These are phyloP conservation scores for cat (Felis catus) DNA, from an alignment of 2,113 vertebrate genomes.

Conservation along the genomic window F.catus_Fca126_mat1.0 CM031411.1:92679001-92679500, in stretches of 20 bases:
- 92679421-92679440: neutral
- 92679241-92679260: neutral
- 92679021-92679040: too few species aligned
- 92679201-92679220: neutral
- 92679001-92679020: too few species aligned
- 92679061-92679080: too few species aligned
- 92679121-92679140: neutral
- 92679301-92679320: neutral
- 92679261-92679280: constrained; percentile 5
- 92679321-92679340: neutral
- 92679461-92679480: neutral
- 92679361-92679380: neutral
- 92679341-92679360: neutral
- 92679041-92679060: too few species aligned
- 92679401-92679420: neutral
- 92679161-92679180: neutral
- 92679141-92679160: neutral
- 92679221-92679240: neutral
- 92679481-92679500: neutral
- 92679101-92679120: neutral
- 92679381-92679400: neutral
- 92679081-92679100: too few species aligned
- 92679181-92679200: neutral
- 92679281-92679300: neutral
- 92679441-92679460: neutral